These are phyloP conservation scores for Gila orcuttii DNA, from an alignment of 2,113 vertebrate genomes.

Conservation along the genomic window DNA sequence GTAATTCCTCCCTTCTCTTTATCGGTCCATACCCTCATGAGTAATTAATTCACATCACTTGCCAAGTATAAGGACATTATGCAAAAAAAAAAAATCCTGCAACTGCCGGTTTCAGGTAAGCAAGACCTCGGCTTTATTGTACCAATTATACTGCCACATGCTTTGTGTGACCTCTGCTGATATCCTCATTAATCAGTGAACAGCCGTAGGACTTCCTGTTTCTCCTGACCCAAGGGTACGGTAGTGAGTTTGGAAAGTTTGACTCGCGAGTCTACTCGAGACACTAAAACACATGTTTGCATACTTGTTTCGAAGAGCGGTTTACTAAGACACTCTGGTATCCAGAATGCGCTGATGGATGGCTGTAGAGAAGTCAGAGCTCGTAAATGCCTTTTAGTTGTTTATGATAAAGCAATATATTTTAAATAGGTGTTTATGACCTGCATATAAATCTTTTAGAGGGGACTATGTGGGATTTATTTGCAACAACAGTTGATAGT, in stretches of 20 bases:
- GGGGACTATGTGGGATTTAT: conserved; percentile 12
- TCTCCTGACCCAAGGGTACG: background rate
- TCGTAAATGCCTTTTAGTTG: background rate
- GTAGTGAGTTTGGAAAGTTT: background rate
- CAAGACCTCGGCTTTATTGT: conserved; percentile 47
- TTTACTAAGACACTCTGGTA: background rate
- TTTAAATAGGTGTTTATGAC: conserved; percentile 33
- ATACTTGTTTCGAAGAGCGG: background rate
- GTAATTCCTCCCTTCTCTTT: background rate
- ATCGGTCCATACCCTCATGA: background rate
- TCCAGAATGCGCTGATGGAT: background rate
- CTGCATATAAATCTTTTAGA: conserved; percentile 4
- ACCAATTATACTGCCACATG: conserved; percentile 59
- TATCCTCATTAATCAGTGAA: conserved; percentile 58
- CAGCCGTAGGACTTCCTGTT: conserved; percentile 24
- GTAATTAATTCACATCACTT: conserved; percentile 54
- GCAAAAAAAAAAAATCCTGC: conserved; percentile 4
- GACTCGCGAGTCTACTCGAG: background rate
- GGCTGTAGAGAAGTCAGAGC: background rate
- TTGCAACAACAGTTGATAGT: background rate
- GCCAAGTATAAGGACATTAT: conserved; percentile 44
- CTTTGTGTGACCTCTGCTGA: conserved; percentile 53
- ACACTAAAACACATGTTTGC: background rate
- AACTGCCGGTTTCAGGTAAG: conserved; percentile 50
- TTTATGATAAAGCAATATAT: conserved; percentile 34